Conservation (phyloP, 2,888 invertebrate genomes). For the Xestia ashworthii region DNA sequence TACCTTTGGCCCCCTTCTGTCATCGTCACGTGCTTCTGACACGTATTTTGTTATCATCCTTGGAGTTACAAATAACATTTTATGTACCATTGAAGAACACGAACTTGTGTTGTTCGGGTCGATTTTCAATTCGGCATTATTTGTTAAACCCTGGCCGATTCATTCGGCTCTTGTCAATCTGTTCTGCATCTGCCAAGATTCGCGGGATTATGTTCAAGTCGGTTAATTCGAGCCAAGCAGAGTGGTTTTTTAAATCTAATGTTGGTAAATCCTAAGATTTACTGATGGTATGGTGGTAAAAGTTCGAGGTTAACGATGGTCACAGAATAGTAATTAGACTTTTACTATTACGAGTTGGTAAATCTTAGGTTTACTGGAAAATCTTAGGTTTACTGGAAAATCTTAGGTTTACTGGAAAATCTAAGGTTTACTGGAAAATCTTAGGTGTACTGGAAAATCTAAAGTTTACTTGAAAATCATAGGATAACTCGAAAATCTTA, state of each 20-base stretch:
- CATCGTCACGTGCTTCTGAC: conserved; percentile 52
- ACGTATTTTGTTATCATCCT: conserved; percentile 49
- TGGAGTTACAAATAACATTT: conserved; percentile 39
- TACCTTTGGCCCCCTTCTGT: conserved; percentile 32
- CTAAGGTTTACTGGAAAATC: background rate
- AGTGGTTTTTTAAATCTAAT: background rate
- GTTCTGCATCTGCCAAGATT: background rate
- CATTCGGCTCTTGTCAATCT: background rate
- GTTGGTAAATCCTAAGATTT: background rate
- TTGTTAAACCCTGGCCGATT: background rate
- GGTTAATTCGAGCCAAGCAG: background rate
- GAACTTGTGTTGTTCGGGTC: background rate
- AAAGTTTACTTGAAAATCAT: background rate
- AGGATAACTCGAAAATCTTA: background rate
- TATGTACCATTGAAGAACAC: conserved; percentile 34
- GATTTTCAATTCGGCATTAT: background rate
- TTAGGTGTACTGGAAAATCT: background rate
- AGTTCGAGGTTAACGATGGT: background rate
- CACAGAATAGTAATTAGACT: background rate
- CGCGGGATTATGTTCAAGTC: background rate
- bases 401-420: background rate
- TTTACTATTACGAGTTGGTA: background rate
- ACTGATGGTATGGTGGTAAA: too few relatives aligned
- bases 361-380: background rate
- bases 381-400: background rate